A percentile compares a stretch with the other conserved stretches of the same genome.
These are phyloP conservation scores for Achatina immaculata DNA, from an alignment of 1,140 invertebrate species.

Conservation along the genomic window DNA sequence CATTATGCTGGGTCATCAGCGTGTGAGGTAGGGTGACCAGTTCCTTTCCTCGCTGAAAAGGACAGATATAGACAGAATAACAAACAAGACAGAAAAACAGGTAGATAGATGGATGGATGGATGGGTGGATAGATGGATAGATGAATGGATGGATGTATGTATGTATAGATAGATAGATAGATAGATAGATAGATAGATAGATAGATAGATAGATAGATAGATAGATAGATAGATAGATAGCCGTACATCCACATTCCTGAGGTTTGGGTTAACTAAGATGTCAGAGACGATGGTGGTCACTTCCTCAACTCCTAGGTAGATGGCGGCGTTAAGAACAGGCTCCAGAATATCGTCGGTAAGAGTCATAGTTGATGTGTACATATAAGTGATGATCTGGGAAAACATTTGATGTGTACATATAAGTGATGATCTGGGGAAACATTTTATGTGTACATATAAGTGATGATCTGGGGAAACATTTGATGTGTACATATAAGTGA, in stretches of 20 bases:
- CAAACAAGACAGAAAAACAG: not conserved
- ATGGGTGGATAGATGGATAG: not conserved
- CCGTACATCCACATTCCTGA: constrained; percentile 14
- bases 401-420: not conserved
- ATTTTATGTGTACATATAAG: no score
- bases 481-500: no score
- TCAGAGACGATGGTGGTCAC: constrained; percentile 4
- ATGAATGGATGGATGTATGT: not conserved
- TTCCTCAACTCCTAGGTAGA: constrained; percentile 18
- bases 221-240: not conserved
- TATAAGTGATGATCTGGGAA: constrained; percentile 26
- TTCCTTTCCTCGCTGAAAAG: no score
- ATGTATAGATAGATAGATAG: not conserved
- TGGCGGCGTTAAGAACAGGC: constrained; percentile 5
- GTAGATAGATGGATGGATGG: not conserved
- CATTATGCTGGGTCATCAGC: no score
- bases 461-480: no score
- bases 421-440: no score
- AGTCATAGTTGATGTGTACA: constrained; percentile 32
- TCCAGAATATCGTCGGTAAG: constrained; percentile 27
- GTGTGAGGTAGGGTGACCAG: no score
- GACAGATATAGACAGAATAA: no score
- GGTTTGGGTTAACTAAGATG: constrained; percentile 14
- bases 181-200: not conserved
- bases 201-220: not conserved